These are phyloP conservation scores for Trisateles emortualis DNA, from an alignment of 2,888 invertebrate species.

Conservation along the genomic window DNA sequence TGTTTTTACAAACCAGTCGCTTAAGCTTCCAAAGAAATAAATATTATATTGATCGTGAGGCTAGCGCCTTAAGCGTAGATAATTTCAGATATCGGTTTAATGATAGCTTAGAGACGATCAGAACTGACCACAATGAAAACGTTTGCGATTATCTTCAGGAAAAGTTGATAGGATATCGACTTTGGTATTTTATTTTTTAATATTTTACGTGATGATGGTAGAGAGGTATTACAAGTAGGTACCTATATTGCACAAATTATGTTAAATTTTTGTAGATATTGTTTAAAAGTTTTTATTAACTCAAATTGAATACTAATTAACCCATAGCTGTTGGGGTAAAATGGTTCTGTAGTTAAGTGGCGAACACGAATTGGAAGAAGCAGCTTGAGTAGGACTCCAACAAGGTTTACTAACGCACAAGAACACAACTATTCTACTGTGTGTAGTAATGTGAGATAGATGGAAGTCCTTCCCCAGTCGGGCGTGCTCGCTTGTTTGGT, in stretches of 20 bases:
- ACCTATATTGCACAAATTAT: background rate
- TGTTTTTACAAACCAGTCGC: constrained; percentile 29
- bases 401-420: no score
- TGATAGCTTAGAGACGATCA: constrained; percentile 44
- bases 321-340: no score
- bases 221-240: background rate
- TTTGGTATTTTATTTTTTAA: constrained; percentile 46
- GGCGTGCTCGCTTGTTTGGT: no score
- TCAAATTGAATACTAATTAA: no score
- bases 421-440: no score
- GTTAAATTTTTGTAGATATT: no score
- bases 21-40: constrained; percentile 15
- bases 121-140: constrained; percentile 55
- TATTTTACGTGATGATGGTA: constrained; percentile 51
- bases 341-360: no score
- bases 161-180: constrained; percentile 36
- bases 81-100: constrained; percentile 48
- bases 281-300: no score
- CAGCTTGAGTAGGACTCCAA: no score
- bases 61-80: constrained; percentile 22
- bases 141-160: constrained; percentile 45
- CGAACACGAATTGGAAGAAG: no score
- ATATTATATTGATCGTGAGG: constrained; percentile 31
- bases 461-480: no score
- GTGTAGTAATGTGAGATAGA: no score